Evolutionary conservation across 35 echinoderm and acorn worm genomes (phyloP).

Genomic region (Hemicentrotus pulcherrimus): DNA sequence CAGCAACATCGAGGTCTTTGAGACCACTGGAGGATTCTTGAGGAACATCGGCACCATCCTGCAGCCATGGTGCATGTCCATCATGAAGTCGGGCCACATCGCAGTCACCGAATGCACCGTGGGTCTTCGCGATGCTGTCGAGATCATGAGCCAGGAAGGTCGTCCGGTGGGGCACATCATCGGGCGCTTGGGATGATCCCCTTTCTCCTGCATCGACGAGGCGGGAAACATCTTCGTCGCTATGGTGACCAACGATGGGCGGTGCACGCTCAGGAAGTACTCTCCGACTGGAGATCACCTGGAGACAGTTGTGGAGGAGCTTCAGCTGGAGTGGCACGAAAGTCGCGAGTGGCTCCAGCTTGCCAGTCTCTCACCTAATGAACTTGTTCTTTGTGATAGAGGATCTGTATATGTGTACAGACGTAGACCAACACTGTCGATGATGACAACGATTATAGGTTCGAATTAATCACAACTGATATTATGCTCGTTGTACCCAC

Average conservation of each 20-base stretch:
- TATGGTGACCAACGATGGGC: conserved; percentile 24
- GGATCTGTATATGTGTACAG: conserved; percentile 28
- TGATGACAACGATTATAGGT: background rate
- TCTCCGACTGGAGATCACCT: conserved; percentile 4
- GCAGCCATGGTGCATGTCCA: conserved; percentile 21
- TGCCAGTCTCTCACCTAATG: conserved; percentile 3
- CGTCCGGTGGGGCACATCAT: background rate
- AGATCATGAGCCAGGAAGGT: conserved; percentile 26
- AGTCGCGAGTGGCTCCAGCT: conserved; percentile 20
- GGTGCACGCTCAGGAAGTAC: background rate
- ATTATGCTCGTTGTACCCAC: background rate
- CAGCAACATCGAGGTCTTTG: conserved; percentile 35
- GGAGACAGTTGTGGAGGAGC: conserved; percentile 26
- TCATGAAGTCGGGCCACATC: conserved; percentile 41
- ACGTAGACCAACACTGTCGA: conserved; percentile 15
- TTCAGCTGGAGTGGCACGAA: background rate
- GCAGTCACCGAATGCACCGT: conserved; percentile 27
- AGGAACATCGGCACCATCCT: conserved; percentile 30
- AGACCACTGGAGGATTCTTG: background rate
- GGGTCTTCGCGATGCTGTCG: background rate
- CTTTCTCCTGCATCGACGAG: conserved; percentile 19
- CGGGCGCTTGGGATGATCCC: conserved; percentile 19
- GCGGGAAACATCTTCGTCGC: conserved; percentile 20
- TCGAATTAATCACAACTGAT: background rate
- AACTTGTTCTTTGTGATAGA: conserved; percentile 27